phyloP scores from a whole-genome alignment of 37 sponge, comb jelly and placozoan species.

The Ephydatia muelleri region DNA sequence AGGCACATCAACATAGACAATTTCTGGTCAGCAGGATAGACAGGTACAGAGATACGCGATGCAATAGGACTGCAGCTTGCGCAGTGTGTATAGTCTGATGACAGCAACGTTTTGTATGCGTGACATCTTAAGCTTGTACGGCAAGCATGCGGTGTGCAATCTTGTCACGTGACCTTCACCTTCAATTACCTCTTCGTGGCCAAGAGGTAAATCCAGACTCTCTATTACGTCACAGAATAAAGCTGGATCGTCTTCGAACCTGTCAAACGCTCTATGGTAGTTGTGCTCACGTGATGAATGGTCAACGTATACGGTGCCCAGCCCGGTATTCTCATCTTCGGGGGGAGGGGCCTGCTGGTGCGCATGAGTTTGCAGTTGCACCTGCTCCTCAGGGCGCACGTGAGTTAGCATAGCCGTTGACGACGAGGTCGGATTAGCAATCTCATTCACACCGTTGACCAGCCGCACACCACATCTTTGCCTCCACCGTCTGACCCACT shows the following conservation, averaged over 20 bases:
- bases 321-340: not conserved
- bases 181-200: slow-evolving; percentile 7
- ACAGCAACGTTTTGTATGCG: not conserved
- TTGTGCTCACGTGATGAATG: slow-evolving; percentile 53
- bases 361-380: slow-evolving; percentile 5
- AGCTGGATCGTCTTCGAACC: not conserved
- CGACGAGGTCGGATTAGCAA: not conserved
- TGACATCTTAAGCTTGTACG: not conserved
- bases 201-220: not conserved
- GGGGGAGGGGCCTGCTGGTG: not conserved
- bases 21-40: slow-evolving; percentile 53
- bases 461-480: slow-evolving; percentile 14
- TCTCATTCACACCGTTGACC: not conserved
- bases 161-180: not conserved
- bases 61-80: slow-evolving; percentile 14
- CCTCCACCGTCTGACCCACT: slow-evolving; percentile 79
- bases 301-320: slow-evolving; percentile 11
- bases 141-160: not conserved
- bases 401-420: slow-evolving; percentile 18
- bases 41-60: slow-evolving; percentile 33
- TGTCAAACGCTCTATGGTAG: too few species aligned
- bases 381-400: slow-evolving; percentile 21
- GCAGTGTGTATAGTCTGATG: not conserved
- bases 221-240: not conserved
- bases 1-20: slow-evolving; percentile 43